A percentile compares a stretch with the other conserved stretches of the same genome.
Conservation (phyloP, 2,113 vertebrate genomes). For the Amphiprion percula region DNA sequence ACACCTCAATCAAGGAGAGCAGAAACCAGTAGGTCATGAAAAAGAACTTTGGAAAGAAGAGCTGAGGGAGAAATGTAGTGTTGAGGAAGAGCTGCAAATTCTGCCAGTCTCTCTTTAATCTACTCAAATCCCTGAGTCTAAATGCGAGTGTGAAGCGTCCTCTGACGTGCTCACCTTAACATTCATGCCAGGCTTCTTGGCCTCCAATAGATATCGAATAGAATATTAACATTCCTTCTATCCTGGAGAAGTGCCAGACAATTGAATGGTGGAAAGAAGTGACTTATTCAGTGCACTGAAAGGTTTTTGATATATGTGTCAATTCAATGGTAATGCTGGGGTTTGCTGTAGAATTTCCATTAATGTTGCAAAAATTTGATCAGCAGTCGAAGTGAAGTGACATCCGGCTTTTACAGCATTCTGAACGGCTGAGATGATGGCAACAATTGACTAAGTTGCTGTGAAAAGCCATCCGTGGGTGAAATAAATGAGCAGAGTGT, state of each 20-base stretch:
- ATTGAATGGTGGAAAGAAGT: not conserved
- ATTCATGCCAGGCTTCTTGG: conserved; percentile 19
- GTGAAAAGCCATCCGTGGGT: not conserved
- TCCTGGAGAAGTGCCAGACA: conserved; percentile 24
- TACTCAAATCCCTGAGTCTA: conserved; percentile 6
- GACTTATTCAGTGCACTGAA: not conserved
- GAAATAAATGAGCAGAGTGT: conserved; percentile 25
- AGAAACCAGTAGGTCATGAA: not conserved
- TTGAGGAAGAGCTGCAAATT: conserved; percentile 9
- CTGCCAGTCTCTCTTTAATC: conserved; percentile 5
- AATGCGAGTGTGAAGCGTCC: conserved; percentile 16
- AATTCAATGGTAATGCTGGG: not conserved
- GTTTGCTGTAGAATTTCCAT: not conserved
- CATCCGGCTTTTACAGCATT: conserved; percentile 10
- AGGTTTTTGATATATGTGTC: conserved; percentile 6
- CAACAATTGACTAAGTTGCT: not conserved
- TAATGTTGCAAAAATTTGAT: conserved; percentile 46
- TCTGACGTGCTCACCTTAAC: conserved; percentile 34
- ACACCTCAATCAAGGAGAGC: not conserved
- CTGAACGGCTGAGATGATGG: not conserved
- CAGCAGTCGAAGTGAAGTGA: conserved; percentile 16
- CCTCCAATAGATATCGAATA: not conserved
- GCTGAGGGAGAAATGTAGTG: not conserved
- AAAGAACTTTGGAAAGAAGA: not conserved
- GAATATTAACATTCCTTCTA: conserved; percentile 22